Evolutionary conservation across 2,113 vertebrate species (phyloP), one percentile per base, ranked within the genome.

Genomic region (Oophaga pumilio): DNA sequence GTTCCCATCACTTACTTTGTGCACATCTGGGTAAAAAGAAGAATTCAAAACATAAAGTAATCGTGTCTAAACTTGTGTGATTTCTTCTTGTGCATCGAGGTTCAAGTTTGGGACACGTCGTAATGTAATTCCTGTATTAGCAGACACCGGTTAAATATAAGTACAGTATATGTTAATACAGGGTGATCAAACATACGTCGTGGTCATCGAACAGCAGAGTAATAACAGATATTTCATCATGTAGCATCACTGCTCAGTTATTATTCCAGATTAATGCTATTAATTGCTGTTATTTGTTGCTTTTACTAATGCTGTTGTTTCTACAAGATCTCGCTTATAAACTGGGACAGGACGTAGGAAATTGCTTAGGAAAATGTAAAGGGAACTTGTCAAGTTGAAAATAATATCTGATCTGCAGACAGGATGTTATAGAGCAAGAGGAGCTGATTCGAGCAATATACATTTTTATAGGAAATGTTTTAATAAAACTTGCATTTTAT

Each of bases 21-120:
- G 68, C 53, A 79, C 76, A 86, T 69, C n/a, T 79, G 76, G 78
- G 57, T 56, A 76, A 28, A 52, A 49, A 50, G 33, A 53, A 80
- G 57, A 79, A 68, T 69, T 69, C 60, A 56, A 79, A 86, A 68
- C 85, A 86, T 22, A 78, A 78, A 26, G 85, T 53, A 14, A 33
- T 79, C 84, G 26, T 88, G 86, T 76, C 43, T 83, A 52, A 83
- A 88, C 86, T 53, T 88, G 80, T 5, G 74, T 49, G 69, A 64
- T 76, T 60, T 76, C 69, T 76, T 60, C 49, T 53, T 60, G 56
- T n/a, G 14, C 69, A 10, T 64, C 43, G 60, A 76, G 59, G 86
- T 83, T 88, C 86, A 88, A 33, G 13, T 82, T 76, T 62, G 68
- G 86, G 79, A 82, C 80, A 76, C 50, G 20, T 17, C 10, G 15